Evolutionary conservation across 35 echinoderm and acorn worm species (phyloP).

Genomic region (Stichopus chloronotus): DNA sequence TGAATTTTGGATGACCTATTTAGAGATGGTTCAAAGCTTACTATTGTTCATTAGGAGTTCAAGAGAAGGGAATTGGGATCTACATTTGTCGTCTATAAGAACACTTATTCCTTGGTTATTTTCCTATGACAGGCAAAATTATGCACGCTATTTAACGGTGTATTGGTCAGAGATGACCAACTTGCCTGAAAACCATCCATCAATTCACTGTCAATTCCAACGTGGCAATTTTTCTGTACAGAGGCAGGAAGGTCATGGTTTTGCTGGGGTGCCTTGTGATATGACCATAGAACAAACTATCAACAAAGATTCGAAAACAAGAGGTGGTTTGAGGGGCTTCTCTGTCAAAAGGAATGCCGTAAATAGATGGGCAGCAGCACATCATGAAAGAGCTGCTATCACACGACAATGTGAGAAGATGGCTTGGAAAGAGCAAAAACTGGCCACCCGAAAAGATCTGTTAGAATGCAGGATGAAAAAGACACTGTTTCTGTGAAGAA

Average conservation of each 20-base stretch:
- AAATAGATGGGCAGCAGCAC: conserved; percentile 66
- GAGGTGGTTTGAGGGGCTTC: conserved; percentile 53
- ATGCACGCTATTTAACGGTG: conserved; percentile 51
- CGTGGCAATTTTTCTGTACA: conserved; percentile 42
- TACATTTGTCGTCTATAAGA: conserved; percentile 59
- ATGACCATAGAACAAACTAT: conserved; percentile 56
- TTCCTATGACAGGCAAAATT: conserved; percentile 68
- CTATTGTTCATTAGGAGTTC: conserved; percentile 54
- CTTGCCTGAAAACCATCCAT: conserved; percentile 23
- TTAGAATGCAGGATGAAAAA: conserved; percentile 52
- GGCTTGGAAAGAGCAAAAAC: conserved; percentile 49
- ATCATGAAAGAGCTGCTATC: conserved; percentile 66
- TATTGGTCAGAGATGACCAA: conserved; percentile 50
- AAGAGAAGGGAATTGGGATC: conserved; percentile 73
- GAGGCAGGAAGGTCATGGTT: conserved; percentile 32
- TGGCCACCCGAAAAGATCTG: conserved; percentile 57
- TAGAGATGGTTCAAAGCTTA: conserved; percentile 62
- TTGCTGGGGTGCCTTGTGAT: conserved; percentile 47
- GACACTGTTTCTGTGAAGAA: background rate
- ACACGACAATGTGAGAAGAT: conserved; percentile 71
- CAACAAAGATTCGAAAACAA: conserved; percentile 59
- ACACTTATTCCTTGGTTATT: conserved; percentile 64
- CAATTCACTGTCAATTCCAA: background rate
- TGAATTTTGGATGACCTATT: conserved; percentile 65
- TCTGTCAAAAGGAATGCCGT: conserved; percentile 59